Conservation (phyloP, 64 coral and sea anemone species). For the Actinia equina region DNA sequence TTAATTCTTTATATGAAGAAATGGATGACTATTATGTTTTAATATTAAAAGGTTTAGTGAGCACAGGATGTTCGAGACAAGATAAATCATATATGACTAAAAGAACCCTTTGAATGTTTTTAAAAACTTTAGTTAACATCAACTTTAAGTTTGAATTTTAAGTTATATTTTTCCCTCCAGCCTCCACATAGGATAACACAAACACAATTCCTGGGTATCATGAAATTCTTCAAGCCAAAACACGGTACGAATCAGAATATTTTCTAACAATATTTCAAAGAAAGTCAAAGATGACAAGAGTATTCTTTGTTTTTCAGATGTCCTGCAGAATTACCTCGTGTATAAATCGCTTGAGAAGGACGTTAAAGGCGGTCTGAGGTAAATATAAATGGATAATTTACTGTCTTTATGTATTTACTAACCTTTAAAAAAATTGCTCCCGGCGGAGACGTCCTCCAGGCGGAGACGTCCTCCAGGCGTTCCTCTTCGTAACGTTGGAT, state of each 20-base stretch:
- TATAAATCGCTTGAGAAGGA: slow-evolving; percentile 65
- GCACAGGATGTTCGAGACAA: no score
- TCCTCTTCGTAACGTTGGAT: no score
- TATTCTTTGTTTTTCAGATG: slow-evolving; percentile 15
- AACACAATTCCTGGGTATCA: slow-evolving; percentile 41
- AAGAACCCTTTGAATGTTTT: no score
- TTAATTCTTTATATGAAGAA: no score
- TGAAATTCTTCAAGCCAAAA: slow-evolving; percentile 81
- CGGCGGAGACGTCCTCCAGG: no score
- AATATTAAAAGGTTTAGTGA: no score
- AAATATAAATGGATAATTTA: neutral
- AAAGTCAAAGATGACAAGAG: neutral
- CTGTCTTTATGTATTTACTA: neutral
- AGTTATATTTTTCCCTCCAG: neutral
- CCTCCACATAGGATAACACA: slow-evolving; percentile 65
- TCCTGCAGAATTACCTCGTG: slow-evolving; percentile 65
- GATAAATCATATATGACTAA: no score
- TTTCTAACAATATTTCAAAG: neutral
- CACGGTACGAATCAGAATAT: slow-evolving; percentile 33
- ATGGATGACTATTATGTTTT: no score
- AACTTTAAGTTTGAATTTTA: neutral
- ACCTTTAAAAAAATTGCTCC: neutral
- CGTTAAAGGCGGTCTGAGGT: slow-evolving; percentile 44
- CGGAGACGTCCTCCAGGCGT: no score
- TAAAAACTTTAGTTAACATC: no score